Evolutionary conservation across 2,797 vertebrate species (phyloP), one percentile per base, ranked within the genome.

Genomic region (Sciurus carolinensis): DNA sequence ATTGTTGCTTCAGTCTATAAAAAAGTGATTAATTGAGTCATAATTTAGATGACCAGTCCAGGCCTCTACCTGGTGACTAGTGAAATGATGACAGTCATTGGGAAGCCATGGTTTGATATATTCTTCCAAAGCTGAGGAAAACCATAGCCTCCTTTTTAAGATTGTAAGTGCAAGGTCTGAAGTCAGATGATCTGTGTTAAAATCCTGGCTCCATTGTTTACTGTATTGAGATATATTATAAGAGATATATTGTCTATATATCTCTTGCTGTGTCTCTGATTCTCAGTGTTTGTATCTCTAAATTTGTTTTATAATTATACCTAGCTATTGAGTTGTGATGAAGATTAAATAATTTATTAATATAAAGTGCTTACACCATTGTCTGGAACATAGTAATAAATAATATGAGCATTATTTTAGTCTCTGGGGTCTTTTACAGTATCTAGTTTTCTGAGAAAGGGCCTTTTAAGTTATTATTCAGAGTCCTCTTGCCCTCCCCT

Each of bases 21-120:
- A 92, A 85, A 44, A 87, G 30, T 69, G 80, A 18, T 72, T 39
- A 92, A 18, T 77, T 83, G 72, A 96, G 67, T 89, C 62, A 82
- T 95, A 66, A 86, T 96, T 92, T 92, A 95, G 73, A 80, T 95
- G 39, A 86, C 28, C 62, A 86, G 52, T 91, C 33, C 44, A 83
- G 44, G 71, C 33, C 66, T 95, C 20, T 52, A 82, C 10, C 15
- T n/a, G 18, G 28, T 94, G 94, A 83, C 75, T 95, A 84, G 81
- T 94, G 59, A 80, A 94, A 39, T 88, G 59, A 72, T 77, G 66
- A 62, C 30, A 75, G 72, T 95, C 22, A 86, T 80, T 89, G 30
- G 76, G 64, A 80, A 94, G 39, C 77, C 39, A 33, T 57, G 44
- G 33, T 89, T 91, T 90, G 52, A 92, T 71, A 39, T 82, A 66